phyloP scores from a whole-genome alignment of 2,888 invertebrate species.

The Xanthorhoe designata region DNA sequence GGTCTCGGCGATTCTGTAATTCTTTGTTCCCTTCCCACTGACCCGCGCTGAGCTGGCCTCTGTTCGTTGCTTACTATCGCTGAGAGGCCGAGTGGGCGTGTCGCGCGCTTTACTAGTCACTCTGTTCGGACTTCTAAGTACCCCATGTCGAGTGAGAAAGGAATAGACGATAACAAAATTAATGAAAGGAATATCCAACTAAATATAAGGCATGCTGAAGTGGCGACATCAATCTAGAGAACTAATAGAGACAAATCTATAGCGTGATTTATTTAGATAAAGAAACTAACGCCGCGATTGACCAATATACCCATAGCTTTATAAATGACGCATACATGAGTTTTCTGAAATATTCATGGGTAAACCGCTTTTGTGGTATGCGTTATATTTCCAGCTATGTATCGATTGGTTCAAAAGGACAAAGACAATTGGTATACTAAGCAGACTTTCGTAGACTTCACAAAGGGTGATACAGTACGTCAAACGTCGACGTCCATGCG shows the following conservation, averaged over 20 bases:
- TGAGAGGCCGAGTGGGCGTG: conserved; percentile 51
- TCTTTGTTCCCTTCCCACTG: conserved; percentile 69
- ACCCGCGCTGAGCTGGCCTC: conserved; percentile 58
- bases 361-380: background rate
- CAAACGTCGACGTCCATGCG: conserved; percentile 71
- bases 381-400: conserved; percentile 4
- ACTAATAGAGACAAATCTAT: conserved; percentile 38
- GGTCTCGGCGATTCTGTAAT: conserved; percentile 78
- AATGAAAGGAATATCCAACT: conserved; percentile 53
- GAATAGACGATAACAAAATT: conserved; percentile 60
- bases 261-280: conserved; percentile 27
- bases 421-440: conserved; percentile 41
- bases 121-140: conserved; percentile 65
- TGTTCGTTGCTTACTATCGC: conserved; percentile 56
- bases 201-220: conserved; percentile 43
- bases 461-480: conserved; percentile 47
- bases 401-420: conserved; percentile 17
- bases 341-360: background rate
- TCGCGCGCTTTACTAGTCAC: conserved; percentile 63
- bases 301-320: conserved; percentile 14
- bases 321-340: background rate
- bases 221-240: conserved; percentile 28
- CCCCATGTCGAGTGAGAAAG: conserved; percentile 49
- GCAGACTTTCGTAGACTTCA: conserved; percentile 49
- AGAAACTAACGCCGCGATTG: conserved; percentile 11